Evolutionary conservation across 2,113 vertebrate species (phyloP).

Genomic region (Xyrauchen texanus): DNA sequence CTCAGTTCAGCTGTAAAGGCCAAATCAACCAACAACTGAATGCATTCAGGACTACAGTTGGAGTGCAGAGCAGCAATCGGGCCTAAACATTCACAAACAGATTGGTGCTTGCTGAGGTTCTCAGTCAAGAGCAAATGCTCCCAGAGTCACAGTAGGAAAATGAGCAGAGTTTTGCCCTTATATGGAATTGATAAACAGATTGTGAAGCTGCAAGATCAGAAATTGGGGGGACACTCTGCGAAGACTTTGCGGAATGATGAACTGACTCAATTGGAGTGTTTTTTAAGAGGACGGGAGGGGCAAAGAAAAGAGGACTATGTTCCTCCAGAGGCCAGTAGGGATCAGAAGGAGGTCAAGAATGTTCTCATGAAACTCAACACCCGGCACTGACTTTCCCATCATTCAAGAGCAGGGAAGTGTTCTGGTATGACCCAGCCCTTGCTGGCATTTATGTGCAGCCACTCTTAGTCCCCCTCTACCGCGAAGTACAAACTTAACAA

Average conservation of each 20-base stretch:
- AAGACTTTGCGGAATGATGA: conserved; percentile 4
- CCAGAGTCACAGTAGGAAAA: conserved; percentile 10
- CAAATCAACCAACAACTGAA: background rate
- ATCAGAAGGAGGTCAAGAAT: conserved; percentile 67
- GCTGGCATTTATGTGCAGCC: background rate
- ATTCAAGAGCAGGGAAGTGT: conserved; percentile 22
- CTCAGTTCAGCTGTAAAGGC: too few relatives aligned
- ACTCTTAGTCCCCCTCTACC: background rate
- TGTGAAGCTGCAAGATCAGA: conserved; percentile 39
- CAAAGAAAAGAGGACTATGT: conserved; percentile 37
- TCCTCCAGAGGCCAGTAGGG: conserved; percentile 45
- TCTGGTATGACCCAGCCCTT: background rate
- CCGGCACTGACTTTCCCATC: conserved; percentile 42
- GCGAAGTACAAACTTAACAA: background rate
- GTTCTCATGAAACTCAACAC: conserved; percentile 70
- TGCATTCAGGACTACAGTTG: conserved; percentile 11
- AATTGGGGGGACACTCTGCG: conserved; percentile 14
- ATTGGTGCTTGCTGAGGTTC: conserved; percentile 1
- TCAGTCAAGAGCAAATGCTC: conserved; percentile 40
- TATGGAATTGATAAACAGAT: conserved; percentile 69
- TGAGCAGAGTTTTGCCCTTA: conserved; percentile 65
- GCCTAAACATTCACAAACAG: conserved; percentile 25
- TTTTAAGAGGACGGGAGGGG: conserved; percentile 36
- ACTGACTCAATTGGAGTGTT: conserved; percentile 21
- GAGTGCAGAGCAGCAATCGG: conserved; percentile 17